A percentile compares a stretch with the other conserved stretches of the same genome.
Conservation (phyloP, 2,113 vertebrate genomes). For the Callipepla squamata region DNA sequence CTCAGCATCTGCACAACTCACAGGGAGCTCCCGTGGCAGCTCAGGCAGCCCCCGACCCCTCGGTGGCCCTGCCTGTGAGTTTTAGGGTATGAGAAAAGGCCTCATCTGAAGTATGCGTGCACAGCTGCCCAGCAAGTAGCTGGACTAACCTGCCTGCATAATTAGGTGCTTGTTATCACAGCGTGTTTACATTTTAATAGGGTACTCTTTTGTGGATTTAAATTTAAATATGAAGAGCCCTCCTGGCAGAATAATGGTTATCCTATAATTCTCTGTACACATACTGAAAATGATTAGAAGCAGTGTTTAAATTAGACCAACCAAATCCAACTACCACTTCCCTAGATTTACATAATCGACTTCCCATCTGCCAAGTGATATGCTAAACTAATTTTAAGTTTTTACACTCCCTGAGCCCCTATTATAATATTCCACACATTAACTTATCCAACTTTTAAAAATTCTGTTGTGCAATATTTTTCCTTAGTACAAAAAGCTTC, state of each 20-base stretch:
- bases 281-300: conserved; percentile 29
- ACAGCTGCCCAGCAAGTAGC: conserved; percentile 8
- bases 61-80: not conserved
- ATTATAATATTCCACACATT: conserved; percentile 30
- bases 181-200: conserved; percentile 48
- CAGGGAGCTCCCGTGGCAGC: not conserved
- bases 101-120: not conserved
- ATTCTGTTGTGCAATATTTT: conserved; percentile 17
- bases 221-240: conserved; percentile 42
- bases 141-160: not conserved
- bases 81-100: not conserved
- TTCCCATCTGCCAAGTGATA: conserved; percentile 54
- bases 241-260: conserved; percentile 34
- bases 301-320: conserved; percentile 46
- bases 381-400: conserved; percentile 48
- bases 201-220: conserved; percentile 11
- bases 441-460: not conserved
- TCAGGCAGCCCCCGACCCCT: not conserved
- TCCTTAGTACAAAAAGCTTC: not conserved
- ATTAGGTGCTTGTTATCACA: conserved; percentile 43
- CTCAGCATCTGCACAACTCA: not conserved
- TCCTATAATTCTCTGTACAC: conserved; percentile 22
- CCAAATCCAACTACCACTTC: conserved; percentile 57
- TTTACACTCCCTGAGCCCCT: conserved; percentile 21
- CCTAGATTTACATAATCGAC: conserved; percentile 55